These are phyloP conservation scores for Harpalus rubripes DNA, from an alignment of 2,888 invertebrate genomes.

Conservation along the genomic window DNA sequence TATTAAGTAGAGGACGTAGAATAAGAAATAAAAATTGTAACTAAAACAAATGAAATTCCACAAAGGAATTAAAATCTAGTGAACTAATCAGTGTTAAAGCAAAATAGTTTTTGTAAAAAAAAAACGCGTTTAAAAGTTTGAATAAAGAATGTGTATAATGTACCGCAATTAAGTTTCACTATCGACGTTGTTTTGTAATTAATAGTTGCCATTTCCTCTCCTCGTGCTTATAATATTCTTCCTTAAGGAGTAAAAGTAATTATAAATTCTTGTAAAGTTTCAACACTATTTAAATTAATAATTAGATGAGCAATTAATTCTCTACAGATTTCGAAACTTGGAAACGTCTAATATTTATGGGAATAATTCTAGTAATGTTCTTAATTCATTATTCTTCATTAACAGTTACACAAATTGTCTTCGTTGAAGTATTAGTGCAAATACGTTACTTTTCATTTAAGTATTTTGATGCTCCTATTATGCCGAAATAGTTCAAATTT, in stretches of 20 bases:
- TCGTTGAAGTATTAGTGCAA: background rate
- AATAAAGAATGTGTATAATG: slow-evolving; percentile 7
- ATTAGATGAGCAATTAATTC: slow-evolving; percentile 9
- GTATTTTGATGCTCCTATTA: too few species aligned
- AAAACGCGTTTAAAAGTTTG: background rate
- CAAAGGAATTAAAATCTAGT: background rate
- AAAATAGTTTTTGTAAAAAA: background rate
- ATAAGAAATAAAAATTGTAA: too few species aligned
- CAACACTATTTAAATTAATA: slow-evolving; percentile 12
- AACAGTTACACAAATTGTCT: background rate
- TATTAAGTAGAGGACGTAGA: too few species aligned
- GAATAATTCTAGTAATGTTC: background rate
- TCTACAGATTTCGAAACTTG: slow-evolving; percentile 12
- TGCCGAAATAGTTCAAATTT: too few species aligned
- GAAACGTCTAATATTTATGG: background rate
- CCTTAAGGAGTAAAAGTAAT: slow-evolving; percentile 2
- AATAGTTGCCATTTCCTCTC: background rate
- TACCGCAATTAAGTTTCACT: slow-evolving; percentile 1
- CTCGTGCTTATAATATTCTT: background rate
- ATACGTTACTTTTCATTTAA: too few species aligned
- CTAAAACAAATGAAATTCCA: too few species aligned
- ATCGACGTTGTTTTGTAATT: slow-evolving; percentile 1
- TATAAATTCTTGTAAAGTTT: slow-evolving; percentile 10
- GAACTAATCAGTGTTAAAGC: background rate
- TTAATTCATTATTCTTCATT: background rate